Evolutionary conservation across 2,113 vertebrate species (phyloP), one percentile per base, ranked within the genome.

Genomic region (Echinops telfairi): DNA sequence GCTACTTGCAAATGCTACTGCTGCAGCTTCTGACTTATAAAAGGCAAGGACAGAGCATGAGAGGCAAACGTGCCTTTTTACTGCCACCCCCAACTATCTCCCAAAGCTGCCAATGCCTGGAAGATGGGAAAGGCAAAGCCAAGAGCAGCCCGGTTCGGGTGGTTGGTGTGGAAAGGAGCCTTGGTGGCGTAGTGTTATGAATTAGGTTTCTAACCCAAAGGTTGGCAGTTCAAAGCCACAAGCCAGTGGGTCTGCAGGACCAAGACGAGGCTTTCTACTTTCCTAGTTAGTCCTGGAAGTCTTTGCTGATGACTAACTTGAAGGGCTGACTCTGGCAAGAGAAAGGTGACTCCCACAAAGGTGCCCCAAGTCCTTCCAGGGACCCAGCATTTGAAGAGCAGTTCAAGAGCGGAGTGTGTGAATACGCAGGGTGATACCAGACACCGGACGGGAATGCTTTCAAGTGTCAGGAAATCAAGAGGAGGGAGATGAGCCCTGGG

Each of bases 101-200:
- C 40, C 40, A 40, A 40, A 97, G 81, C 78, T 9, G 15, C 77
- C 0, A 1, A 83, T 96, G 97, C 95, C 92, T 94, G 91, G 96
- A 97, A 4, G 93, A 95, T 10, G 47, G 47, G 12, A 14, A 53
- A 53, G 47, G 12, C 47, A 53, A 53, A 9, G 47, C 12, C 47
- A 53, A 53, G 47, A 53, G 12, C 47, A 68, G 92, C 58, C 80
- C 82, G 1, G 22, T 22, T 62, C 2, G 22, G 47, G 47, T 53
- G 47, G 47, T 53, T 53, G 6, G 10, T 14, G 47, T 53, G 9
- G 12, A 53, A 40, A 40, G 40, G 12, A 53, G 47, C 47, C 47
- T 53, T 53, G 47, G 47, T 53, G 47, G 12, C 10, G 47, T 14
- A 53, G 47, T 53, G 47, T 53, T 53, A 10, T 10, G 47, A 53